Evolutionary conservation across 2,797 vertebrate genomes (phyloP).

Genomic region (Helostoma temminkii): DNA sequence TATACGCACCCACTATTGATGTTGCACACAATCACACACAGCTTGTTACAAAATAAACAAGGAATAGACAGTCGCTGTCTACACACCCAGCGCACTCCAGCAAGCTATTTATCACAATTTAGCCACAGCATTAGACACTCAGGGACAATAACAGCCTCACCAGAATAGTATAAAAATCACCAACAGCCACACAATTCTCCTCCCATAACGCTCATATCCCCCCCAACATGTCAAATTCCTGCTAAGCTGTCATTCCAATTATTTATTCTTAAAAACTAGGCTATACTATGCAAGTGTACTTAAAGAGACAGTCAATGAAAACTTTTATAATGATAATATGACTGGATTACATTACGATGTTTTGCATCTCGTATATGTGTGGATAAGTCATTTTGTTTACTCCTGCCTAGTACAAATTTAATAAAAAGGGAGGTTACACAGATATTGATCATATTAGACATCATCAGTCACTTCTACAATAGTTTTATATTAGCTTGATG

Average conservation of each 20-base stretch:
- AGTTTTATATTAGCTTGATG: conserved; percentile 8
- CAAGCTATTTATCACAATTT: conserved; percentile 77
- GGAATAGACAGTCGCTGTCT: conserved; percentile 30
- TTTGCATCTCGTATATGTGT: background rate
- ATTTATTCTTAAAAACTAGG: conserved; percentile 21
- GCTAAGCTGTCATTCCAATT: conserved; percentile 37
- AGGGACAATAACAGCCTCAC: conserved; percentile 59
- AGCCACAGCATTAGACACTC: conserved; percentile 56
- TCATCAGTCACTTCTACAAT: background rate
- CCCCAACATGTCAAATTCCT: conserved; percentile 59
- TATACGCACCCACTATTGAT: conserved; percentile 2
- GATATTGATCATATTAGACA: background rate
- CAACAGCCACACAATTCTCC: conserved; percentile 47
- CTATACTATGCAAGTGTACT: conserved; percentile 21
- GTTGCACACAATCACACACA: conserved; percentile 46
- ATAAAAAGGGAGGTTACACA: background rate
- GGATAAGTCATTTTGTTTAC: background rate
- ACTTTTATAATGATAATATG: conserved; percentile 8
- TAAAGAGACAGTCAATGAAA: conserved; percentile 27
- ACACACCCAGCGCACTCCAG: conserved; percentile 33
- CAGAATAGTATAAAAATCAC: conserved; percentile 42
- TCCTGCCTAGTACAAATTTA: background rate
- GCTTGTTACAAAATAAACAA: conserved; percentile 57
- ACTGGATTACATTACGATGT: conserved; percentile 10
- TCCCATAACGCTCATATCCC: conserved; percentile 48